These are phyloP conservation scores for Eulemur coronatus DNA, from an alignment of 2,797 vertebrate genomes.

Conservation along the genomic window DNA sequence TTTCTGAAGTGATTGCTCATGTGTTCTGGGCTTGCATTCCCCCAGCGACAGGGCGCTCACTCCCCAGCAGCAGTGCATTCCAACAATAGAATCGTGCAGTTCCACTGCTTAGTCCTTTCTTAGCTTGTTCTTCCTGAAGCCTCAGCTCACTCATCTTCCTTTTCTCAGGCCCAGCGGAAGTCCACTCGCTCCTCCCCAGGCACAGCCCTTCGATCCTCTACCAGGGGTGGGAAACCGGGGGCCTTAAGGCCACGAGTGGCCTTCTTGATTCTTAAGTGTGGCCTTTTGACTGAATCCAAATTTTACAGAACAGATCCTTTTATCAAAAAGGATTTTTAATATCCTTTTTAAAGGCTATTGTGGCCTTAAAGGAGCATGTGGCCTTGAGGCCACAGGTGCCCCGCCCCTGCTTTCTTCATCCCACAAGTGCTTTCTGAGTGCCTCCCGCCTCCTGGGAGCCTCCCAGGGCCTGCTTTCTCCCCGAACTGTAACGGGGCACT, in stretches of 20 bases:
- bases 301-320: too few relatives aligned
- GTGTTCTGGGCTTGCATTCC: not conserved
- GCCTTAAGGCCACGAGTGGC: not conserved
- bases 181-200: fast-evolving
- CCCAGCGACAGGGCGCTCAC: not conserved
- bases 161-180: fast-evolving
- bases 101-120: fast-evolving
- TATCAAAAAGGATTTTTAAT: not conserved
- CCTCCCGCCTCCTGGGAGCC: not conserved
- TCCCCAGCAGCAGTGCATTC: fast-evolving
- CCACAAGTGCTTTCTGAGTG: not conserved
- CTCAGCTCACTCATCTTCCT: not conserved
- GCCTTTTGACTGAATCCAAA: too few relatives aligned
- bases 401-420: not conserved
- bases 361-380: too few relatives aligned
- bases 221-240: not conserved
- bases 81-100: fast-evolving
- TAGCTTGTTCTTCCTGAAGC: not conserved
- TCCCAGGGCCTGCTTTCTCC: fast-evolving
- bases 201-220: fast-evolving
- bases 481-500: not conserved
- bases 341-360: too few relatives aligned
- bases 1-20: not conserved
- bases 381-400: not conserved
- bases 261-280: not conserved